Conservation (phyloP, 2,797 vertebrate genomes). For the Chiroxiphia lanceolata region DNA sequence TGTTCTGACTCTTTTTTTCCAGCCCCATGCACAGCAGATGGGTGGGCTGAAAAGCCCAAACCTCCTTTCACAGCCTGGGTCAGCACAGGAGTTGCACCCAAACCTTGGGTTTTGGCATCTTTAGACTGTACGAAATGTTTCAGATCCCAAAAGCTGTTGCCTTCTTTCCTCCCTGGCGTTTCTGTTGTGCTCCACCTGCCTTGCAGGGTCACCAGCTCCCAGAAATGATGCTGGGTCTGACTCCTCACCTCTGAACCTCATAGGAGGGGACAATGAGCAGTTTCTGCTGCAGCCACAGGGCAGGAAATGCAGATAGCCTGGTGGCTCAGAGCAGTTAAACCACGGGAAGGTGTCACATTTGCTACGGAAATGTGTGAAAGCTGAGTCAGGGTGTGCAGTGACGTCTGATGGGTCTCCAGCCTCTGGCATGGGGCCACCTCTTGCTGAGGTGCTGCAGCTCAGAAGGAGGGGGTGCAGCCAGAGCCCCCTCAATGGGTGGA, state of each 20-base stretch:
- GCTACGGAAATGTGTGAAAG: background rate
- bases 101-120: background rate
- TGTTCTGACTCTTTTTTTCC: background rate
- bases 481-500: accelerated
- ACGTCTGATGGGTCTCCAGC: background rate
- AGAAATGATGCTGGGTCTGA: background rate
- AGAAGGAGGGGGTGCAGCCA: background rate
- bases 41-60: background rate
- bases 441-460: background rate
- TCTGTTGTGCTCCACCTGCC: background rate
- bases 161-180: accelerated
- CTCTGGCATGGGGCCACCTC: accelerated
- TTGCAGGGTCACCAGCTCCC: background rate
- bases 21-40: background rate
- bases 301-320: background rate
- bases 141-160: background rate
- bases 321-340: background rate
- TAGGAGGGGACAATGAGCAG: background rate
- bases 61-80: background rate
- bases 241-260: background rate
- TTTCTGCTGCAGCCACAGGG: background rate
- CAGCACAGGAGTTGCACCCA: background rate
- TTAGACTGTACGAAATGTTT: background rate
- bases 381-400: background rate
- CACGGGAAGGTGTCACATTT: background rate